Evolutionary conservation across 2,797 vertebrate genomes (phyloP), one percentile per base, ranked within the genome.

Genomic region (Tenualosa thibaudeaui): DNA sequence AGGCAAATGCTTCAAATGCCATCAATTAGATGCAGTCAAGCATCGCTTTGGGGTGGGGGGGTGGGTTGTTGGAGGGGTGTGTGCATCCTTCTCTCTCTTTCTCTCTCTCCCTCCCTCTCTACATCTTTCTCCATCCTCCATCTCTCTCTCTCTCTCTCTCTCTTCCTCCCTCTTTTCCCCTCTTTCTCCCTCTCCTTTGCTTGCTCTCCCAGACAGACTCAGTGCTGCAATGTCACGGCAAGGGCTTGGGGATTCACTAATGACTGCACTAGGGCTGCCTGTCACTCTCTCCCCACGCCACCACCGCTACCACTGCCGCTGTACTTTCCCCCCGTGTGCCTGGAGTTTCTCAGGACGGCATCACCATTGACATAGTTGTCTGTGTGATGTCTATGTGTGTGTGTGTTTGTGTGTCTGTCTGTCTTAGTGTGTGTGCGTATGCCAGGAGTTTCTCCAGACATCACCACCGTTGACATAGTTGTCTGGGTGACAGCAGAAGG

Each of bases 181-280:
- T 68, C 49, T 82, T 13, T 84, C 26, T 58, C 83, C 22, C n/a
- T 62, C 58, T 24, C n/a, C 65, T 17, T 87, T 82, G 88, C 89
- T 93, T 93, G 88, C 65, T 37, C 24, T 71, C 26, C 10, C 65
- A 71, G 65, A 37, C 65, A 71, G 90, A 91, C 89, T 83, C 91
- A 85, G 50, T 56, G 83, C 89, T 86, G 68, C 90, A 93, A 92
- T 91, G 93, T 92, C 93, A 88, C 13, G 49, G 82, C 92, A 94
- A 94, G 91, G 93, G 82, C 85, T 82, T n/a, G 2, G 26, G 53
- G 22, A 37, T 78, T 24, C 22, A 24, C 50, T 46, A 19, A 26
- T 22, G 81, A 84, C 54, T 53, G 31, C 81, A 56, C 82, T 40
- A 78, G 13, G 65, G 65, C 65, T 71, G 26, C 65, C 26, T 71